Evolutionary conservation across 2,113 vertebrate species (phyloP), one percentile per base, ranked within the genome.

Genomic region (human): DNA sequence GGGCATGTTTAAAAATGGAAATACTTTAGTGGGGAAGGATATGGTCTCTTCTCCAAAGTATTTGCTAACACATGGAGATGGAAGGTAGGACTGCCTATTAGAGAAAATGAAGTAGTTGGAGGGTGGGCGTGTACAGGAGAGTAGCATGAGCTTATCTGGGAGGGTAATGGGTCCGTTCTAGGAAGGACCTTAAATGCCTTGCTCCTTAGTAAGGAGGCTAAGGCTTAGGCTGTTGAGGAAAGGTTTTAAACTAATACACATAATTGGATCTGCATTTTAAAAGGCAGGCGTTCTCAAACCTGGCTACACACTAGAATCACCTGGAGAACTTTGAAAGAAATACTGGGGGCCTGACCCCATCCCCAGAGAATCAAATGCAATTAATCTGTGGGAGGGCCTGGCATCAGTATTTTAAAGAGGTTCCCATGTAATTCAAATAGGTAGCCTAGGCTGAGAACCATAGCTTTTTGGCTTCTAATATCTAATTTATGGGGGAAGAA

Each of bases 321-420:
- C 64, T 8, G 16, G 75, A 50, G 57, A 90, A 43, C 16, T 78
- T 92, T 92, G 72, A 55, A 72, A 89, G 83, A 75, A 93, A 80
- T 90, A 72, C 25, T 48, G 66, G 23, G 57, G 82, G 48, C 64
- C 40, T 16, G 18, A 79, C 1, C 75, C 32, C n/a, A 92, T 43
- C 40, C 48, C 35, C 23, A 68, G 40, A 94, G 85, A 93, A 52
- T 78, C 43, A 48, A 81, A 85, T 52, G 80, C 22, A 86, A 32
- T 75, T 91, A n/a, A 79, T 50, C 73, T 73, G 14, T 90, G 76
- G 25, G 40, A 83, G 38, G 68, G 20, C 50, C 48, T 64, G 64
- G 40, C 52, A 95, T 79, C 10, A 50, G 72, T 75, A 84, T 78
- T 96, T 78, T 82, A 85, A 91, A 81, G 92, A 93, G 81, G 11